Conservation (phyloP, 2,888 invertebrate species). For the Neocrepidodera transversa region DNA sequence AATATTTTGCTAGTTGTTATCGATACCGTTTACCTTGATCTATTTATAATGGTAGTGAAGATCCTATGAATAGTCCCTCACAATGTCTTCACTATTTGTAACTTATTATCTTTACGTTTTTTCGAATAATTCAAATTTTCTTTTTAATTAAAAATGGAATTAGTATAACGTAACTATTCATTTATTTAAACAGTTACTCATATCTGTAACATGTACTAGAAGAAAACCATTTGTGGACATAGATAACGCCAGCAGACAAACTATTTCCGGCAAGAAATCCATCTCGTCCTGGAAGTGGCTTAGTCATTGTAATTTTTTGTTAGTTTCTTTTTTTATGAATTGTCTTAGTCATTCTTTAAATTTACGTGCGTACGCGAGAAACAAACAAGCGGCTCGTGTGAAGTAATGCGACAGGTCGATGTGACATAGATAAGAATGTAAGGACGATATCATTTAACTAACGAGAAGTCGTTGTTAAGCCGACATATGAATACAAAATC, state of each 20-base stretch:
- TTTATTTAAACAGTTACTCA: neutral
- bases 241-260: conserved; percentile 15
- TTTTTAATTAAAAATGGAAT: too few relatives aligned
- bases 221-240: conserved; percentile 10
- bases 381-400: conserved; percentile 47
- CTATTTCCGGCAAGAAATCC: conserved; percentile 25
- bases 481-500: conserved; percentile 47
- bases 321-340: conserved; percentile 34
- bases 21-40: neutral
- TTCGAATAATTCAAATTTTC: too few relatives aligned
- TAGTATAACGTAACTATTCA: too few relatives aligned
- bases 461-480: conserved; percentile 40
- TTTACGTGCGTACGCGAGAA: conserved; percentile 44
- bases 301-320: conserved; percentile 29
- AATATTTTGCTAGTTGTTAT: neutral
- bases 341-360: conserved; percentile 51
- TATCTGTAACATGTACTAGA: neutral
- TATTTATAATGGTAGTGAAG: too few relatives aligned
- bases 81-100: too few relatives aligned
- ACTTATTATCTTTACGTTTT: too few relatives aligned
- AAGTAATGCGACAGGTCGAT: conserved; percentile 45
- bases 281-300: conserved; percentile 26
- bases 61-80: too few relatives aligned
- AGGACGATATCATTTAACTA: conserved; percentile 43
- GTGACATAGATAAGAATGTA: conserved; percentile 41